These are phyloP conservation scores for Drosophila fulvimacula DNA, from an alignment of 2,888 invertebrate species.

Conservation along the genomic window DNA sequence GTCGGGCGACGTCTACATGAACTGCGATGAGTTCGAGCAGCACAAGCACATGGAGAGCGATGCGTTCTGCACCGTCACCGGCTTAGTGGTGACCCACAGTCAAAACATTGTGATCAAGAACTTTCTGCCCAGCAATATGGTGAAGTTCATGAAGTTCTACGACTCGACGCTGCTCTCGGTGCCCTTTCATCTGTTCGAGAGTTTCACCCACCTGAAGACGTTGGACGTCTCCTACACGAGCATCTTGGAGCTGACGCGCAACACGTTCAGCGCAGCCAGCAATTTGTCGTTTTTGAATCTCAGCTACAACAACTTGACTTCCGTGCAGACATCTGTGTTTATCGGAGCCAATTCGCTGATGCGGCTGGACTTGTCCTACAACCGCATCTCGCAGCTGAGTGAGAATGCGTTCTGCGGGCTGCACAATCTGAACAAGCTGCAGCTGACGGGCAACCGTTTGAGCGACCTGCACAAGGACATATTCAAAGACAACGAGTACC, in stretches of 20 bases:
- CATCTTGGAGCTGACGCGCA: constrained; percentile 82
- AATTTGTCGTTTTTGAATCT: constrained; percentile 80
- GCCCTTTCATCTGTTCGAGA: constrained; percentile 83
- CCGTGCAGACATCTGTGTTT: constrained; percentile 82
- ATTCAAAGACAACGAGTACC: constrained; percentile 80
- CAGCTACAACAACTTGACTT: constrained; percentile 82
- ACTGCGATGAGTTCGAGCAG: constrained; percentile 84
- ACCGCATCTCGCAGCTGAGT: constrained; percentile 74
- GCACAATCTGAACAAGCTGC: constrained; percentile 78
- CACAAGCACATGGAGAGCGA: constrained; percentile 79
- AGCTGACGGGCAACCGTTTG: constrained; percentile 79
- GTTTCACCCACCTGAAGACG: constrained; percentile 79
- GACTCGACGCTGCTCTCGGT: constrained; percentile 83
- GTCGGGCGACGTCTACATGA: constrained; percentile 81
- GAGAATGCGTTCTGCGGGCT: constrained; percentile 82
- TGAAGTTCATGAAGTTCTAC: constrained; percentile 84
- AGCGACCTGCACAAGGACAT: constrained; percentile 75
- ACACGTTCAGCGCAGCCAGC: constrained; percentile 82
- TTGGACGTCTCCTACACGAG: constrained; percentile 83
- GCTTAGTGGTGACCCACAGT: constrained; percentile 83
- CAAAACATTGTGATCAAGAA: constrained; percentile 82
- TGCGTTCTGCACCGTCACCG: constrained; percentile 83
- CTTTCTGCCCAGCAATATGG: constrained; percentile 75
- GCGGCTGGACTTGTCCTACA: constrained; percentile 82
- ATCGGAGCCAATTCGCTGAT: constrained; percentile 81